Evolutionary conservation across 1,140 invertebrate species (phyloP).

Genomic region (Myzus persicae): DNA sequence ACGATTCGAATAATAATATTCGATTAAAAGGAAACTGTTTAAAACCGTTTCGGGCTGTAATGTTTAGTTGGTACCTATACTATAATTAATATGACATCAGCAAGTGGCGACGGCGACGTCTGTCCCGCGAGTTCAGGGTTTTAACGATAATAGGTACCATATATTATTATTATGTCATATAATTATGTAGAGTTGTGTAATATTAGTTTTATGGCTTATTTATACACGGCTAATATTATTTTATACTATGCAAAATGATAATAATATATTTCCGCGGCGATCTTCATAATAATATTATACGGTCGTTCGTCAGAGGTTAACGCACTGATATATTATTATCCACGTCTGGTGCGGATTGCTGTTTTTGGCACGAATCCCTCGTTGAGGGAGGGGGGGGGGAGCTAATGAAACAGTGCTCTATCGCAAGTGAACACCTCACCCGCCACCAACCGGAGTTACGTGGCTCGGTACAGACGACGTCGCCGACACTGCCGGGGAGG

Average conservation of each 20-base stretch:
- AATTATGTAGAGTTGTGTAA: background rate
- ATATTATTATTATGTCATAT: background rate
- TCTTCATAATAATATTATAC: background rate
- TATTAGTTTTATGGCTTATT: too few species aligned
- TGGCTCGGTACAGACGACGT: background rate
- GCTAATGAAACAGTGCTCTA: constrained; percentile 21
- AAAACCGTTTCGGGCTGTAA: background rate
- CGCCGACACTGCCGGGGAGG: background rate
- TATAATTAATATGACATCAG: background rate
- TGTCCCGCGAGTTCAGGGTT: background rate
- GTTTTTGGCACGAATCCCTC: constrained; percentile 43
- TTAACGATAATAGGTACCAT: background rate
- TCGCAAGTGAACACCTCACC: background rate
- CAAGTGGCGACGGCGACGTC: background rate
- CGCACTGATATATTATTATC: constrained; percentile 39
- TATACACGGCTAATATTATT: background rate
- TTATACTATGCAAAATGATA: background rate
- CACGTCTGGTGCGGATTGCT: constrained; percentile 36
- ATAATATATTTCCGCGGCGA: background rate
- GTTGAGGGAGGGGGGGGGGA: background rate
- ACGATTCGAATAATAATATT: background rate
- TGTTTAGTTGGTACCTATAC: too few species aligned
- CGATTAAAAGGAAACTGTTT: background rate
- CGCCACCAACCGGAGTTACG: background rate
- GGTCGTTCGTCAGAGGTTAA: constrained; percentile 27